These are phyloP conservation scores for Drosophila nannoptera DNA, from an alignment of 1,140 invertebrate genomes.

Conservation along the genomic window DNA sequence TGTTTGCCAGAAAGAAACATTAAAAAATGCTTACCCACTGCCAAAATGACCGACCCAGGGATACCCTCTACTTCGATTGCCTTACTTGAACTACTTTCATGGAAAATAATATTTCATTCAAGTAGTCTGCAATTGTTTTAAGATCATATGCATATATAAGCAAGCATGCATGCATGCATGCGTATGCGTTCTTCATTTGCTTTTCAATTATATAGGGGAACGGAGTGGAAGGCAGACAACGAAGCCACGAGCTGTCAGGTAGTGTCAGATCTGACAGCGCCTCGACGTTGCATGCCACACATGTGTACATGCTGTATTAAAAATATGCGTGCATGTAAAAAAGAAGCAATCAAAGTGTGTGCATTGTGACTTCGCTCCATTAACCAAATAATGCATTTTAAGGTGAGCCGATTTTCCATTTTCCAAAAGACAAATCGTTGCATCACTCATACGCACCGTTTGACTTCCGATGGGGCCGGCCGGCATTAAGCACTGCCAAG, in stretches of 20 bases:
- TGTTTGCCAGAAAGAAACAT: slow-evolving; percentile 23
- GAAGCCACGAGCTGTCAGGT: slow-evolving; percentile 64
- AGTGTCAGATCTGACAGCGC: slow-evolving; percentile 52
- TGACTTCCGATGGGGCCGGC: slow-evolving; percentile 21
- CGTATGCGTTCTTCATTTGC: neutral
- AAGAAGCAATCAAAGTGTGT: slow-evolving; percentile 42
- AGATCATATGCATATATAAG: too few relatives aligned
- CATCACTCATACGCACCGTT: slow-evolving; percentile 46
- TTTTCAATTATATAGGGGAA: neutral
- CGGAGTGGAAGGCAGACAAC: neutral
- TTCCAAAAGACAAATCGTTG: too few relatives aligned
- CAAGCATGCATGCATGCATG: too few relatives aligned
- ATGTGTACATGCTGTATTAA: neutral
- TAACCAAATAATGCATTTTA: slow-evolving; percentile 66
- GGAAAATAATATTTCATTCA: neutral
- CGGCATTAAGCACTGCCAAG: slow-evolving; percentile 39
- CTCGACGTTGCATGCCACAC: slow-evolving; percentile 19
- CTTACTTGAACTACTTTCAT: too few relatives aligned
- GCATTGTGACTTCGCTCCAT: slow-evolving; percentile 23
- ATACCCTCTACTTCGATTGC: neutral
- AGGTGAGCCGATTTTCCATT: slow-evolving; percentile 50
- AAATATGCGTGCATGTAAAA: neutral
- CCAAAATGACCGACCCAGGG: neutral
- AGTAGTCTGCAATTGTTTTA: too few relatives aligned
- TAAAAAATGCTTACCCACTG: neutral